Base-by-base conservation (phyloP, 2,888 invertebrate species). In the Cantharis lateralis region DNA sequence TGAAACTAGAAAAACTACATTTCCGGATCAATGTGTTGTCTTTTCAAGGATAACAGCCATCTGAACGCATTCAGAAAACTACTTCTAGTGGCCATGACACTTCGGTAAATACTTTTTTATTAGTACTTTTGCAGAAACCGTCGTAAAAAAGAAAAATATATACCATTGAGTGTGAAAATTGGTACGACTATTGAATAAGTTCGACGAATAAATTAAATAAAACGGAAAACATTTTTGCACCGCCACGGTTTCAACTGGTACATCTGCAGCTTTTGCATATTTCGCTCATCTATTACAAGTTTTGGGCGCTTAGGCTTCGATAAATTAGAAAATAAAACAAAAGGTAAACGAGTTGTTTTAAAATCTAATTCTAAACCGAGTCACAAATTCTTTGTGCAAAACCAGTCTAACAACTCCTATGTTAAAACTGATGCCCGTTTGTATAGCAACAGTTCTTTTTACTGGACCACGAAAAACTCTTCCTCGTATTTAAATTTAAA, bases 11-110 rank as follows among this genome's bases (percentile, higher is more conserved):
- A 75, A 76, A 78, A 75, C 75, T 78, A 78, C 78, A 73, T 78
- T 78, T 78, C 78, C 78, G 78, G 78, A 78, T 78, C 72, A 75
- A 70, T 72, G 72, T 69, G 68, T 64, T 81, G 74, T 77, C 80
- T 78, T 81, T 78, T 80, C 82, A 82, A 82, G 82, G 82, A 72
- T 74, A 81, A 80, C 81, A 68, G 75, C 79, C 81, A 81, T 81
- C 77, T 79, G 81, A 81, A 77, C 79, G 77, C 69, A 76, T 77
- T 75, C 68, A 75, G 68, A 71, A 75, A 68, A 66, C 24, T 66
- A 66, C 64, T 24, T 20, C 24, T 20, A 61, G 64, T 66, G 64
- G n/a, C 64, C 64, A 16, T 66, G 64, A 66, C 64, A 66, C 64
- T 66, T 66, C 20, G n/a, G 20, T 66, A 20, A 66, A 11, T 66